Percentiles rank a stretch among this genome's conserved stretches.
These are phyloP conservation scores for Pseudopipra pipra DNA, from an alignment of 2,113 vertebrate genomes.

Conservation along the genomic window DNA sequence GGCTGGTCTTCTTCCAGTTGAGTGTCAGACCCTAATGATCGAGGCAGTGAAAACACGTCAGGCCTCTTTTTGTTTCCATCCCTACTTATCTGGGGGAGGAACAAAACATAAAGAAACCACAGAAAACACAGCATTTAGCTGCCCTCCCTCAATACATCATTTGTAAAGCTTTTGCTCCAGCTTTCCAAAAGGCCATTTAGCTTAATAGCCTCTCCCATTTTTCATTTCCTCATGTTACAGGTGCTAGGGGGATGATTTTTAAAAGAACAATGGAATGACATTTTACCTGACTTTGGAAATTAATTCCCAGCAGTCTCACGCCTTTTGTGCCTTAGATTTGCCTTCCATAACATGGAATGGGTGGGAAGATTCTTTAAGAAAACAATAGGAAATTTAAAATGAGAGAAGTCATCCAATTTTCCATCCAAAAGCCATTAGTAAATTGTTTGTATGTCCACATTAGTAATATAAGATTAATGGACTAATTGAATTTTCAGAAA, in stretches of 20 bases:
- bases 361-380: not conserved
- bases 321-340: not conserved
- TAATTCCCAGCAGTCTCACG: not conserved
- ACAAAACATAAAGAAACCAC: not conserved
- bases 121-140: not conserved
- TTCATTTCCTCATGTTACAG: slow-evolving; percentile 6
- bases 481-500: not conserved
- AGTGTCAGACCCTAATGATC: not conserved
- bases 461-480: not conserved
- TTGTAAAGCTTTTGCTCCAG: not conserved
- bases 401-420: not conserved
- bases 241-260: slow-evolving; percentile 7
- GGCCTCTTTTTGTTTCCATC: not conserved
- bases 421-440: not conserved
- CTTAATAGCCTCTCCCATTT: not conserved
- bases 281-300: slow-evolving; percentile 14
- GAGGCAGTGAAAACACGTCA: not conserved
- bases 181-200: slow-evolving; percentile 36
- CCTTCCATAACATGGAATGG: not conserved
- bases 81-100: not conserved
- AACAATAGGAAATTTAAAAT: not conserved
- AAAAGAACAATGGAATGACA: not conserved
- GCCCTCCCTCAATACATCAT: not conserved
- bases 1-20: not conserved
- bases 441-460: not conserved